These are phyloP conservation scores for Eunapius fragilis DNA, from an alignment of 37 sponge, comb jelly and placozoan species.

Conservation along the genomic window DNA sequence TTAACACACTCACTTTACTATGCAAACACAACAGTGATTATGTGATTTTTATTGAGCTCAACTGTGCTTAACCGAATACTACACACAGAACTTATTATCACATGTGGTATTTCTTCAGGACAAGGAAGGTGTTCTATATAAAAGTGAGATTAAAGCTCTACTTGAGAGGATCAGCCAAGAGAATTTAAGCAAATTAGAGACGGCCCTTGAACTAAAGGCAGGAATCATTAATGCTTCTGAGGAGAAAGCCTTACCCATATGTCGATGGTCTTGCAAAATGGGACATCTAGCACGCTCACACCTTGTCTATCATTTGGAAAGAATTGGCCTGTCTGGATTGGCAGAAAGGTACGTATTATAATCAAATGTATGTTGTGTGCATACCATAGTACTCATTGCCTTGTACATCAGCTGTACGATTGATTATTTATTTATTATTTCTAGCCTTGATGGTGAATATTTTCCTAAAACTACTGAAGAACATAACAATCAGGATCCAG, in stretches of 20 bases:
- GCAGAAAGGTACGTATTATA: background rate
- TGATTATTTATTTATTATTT: background rate
- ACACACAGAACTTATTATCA: no score
- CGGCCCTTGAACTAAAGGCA: background rate
- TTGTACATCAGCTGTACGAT: no score
- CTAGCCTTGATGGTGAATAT: background rate
- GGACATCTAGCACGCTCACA: background rate
- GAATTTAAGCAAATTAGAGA: background rate
- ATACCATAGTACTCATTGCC: no score
- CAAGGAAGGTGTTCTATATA: background rate
- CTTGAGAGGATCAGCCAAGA: background rate
- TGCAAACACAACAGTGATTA: no score
- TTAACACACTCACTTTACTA: no score
- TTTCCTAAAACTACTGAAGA: background rate
- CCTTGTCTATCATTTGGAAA: background rate
- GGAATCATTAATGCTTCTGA: background rate
- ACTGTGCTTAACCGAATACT: no score
- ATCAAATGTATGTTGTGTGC: no score
- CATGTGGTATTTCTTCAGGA: no score
- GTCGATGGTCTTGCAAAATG: background rate
- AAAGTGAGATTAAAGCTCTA: background rate
- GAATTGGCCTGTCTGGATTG: background rate
- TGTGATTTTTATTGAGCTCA: no score
- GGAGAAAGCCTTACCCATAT: background rate
- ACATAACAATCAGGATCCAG: background rate